Evolutionary conservation across 2,888 invertebrate genomes (phyloP).

Genomic region (Coleophora deauratella): DNA sequence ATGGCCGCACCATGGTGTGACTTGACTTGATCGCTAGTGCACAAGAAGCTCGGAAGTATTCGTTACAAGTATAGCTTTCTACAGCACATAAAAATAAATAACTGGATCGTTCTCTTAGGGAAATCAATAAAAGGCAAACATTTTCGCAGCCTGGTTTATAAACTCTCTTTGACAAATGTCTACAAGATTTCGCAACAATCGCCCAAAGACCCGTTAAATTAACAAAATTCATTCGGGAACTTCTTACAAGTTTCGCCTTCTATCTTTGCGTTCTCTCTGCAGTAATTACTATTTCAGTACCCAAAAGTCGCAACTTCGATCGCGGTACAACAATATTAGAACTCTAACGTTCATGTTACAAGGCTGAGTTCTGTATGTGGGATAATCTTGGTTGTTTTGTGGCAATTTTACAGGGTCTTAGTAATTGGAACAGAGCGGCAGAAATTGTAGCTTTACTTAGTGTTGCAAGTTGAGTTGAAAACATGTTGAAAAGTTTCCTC

Average conservation of each 20-base stretch:
- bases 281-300: constrained; percentile 30
- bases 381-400: constrained; percentile 13
- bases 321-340: constrained; percentile 15
- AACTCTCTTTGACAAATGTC: constrained; percentile 33
- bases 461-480: constrained; percentile 15
- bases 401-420: constrained; percentile 17
- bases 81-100: too few species aligned
- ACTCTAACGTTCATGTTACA: constrained; percentile 16
- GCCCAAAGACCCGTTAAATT: constrained; percentile 48
- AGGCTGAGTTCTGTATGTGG: constrained; percentile 18
- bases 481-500: constrained; percentile 16
- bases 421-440: constrained; percentile 25
- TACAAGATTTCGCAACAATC: constrained; percentile 41
- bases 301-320: constrained; percentile 18
- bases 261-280: constrained; percentile 34
- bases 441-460: constrained; percentile 13
- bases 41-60: too few species aligned
- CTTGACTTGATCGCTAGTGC: too few species aligned
- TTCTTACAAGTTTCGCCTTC: constrained; percentile 44
- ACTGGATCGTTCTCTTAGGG: too few species aligned
- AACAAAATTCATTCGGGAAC: constrained; percentile 54
- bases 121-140: too few species aligned
- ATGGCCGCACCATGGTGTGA: background rate
- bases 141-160: constrained; percentile 27
- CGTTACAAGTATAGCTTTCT: too few species aligned